Conservation (phyloP, 2,888 invertebrate genomes). For the Erpobdella octoculata region DNA sequence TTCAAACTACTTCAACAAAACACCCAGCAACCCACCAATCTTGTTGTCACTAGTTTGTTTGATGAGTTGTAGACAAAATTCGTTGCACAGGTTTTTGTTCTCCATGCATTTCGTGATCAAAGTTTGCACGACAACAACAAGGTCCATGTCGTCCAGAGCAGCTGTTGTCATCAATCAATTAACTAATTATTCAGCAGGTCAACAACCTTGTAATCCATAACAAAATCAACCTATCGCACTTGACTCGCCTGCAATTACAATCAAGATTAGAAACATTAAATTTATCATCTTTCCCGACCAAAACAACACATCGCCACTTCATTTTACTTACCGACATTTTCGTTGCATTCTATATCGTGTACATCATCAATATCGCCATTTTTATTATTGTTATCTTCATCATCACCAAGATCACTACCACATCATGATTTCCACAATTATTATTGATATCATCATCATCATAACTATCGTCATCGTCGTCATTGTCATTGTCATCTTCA, state of each 20-base stretch:
- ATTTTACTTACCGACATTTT: too few relatives aligned
- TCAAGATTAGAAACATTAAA: too few relatives aligned
- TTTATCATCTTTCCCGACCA: too few relatives aligned
- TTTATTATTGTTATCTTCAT: too few relatives aligned
- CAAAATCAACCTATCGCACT: too few relatives aligned
- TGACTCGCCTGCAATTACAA: too few relatives aligned
- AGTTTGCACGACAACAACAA: conserved; percentile 76
- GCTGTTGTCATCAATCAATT: conserved; percentile 33
- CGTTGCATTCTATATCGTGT: too few relatives aligned
- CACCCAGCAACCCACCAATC: conserved; percentile 34
- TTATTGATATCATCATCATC: conserved; percentile 3
- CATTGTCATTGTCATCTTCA: background rate
- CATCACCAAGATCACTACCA: too few relatives aligned
- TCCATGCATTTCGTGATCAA: conserved; percentile 83
- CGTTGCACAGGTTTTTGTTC: conserved; percentile 73
- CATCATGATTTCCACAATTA: too few relatives aligned
- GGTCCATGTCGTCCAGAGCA: conserved; percentile 57
- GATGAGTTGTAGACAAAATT: conserved; percentile 80
- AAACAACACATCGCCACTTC: too few relatives aligned
- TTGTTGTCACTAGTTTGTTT: conserved; percentile 73
- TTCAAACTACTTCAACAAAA: background rate
- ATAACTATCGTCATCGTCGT: background rate
- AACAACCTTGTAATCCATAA: background rate
- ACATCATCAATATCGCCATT: too few relatives aligned
- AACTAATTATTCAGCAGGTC: background rate